A percentile compares a stretch with the other conserved stretches of the same genome.
phyloP scores from a whole-genome alignment of 1,140 invertebrate species.

The Drosophila quadrilineata region DNA sequence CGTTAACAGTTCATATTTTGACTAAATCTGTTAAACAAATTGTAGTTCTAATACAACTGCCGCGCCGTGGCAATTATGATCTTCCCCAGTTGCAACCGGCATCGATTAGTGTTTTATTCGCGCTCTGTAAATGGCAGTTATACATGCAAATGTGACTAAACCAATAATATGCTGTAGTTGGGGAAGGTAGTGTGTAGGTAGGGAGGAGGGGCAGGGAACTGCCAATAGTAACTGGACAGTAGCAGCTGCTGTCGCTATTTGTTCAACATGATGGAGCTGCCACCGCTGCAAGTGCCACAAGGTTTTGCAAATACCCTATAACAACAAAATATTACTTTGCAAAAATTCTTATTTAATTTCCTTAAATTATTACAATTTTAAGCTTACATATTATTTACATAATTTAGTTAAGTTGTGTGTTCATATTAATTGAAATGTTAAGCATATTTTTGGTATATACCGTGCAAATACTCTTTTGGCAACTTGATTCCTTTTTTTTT shows the following conservation, averaged over 20 bases:
- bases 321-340: too few species aligned
- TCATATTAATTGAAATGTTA: too few species aligned
- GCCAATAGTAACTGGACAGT: neutral
- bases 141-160: slow-evolving; percentile 78
- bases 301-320: too few species aligned
- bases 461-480: too few species aligned
- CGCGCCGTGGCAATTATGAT: slow-evolving; percentile 47
- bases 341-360: too few species aligned
- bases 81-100: slow-evolving; percentile 22
- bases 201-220: neutral
- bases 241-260: slow-evolving; percentile 47
- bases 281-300: too few species aligned
- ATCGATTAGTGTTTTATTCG: slow-evolving; percentile 64
- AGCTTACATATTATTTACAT: too few species aligned
- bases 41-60: slow-evolving; percentile 6
- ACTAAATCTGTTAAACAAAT: slow-evolving; percentile 21
- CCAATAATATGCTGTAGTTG: slow-evolving; percentile 59
- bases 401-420: too few species aligned
- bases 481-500: too few species aligned
- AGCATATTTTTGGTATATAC: too few species aligned
- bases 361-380: too few species aligned
- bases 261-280: slow-evolving; percentile 29
- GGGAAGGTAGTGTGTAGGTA: neutral
- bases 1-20: slow-evolving; percentile 30
- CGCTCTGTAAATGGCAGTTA: slow-evolving; percentile 70